phyloP scores from a whole-genome alignment of 2,888 invertebrate genomes.

The Epiblema foenella region DNA sequence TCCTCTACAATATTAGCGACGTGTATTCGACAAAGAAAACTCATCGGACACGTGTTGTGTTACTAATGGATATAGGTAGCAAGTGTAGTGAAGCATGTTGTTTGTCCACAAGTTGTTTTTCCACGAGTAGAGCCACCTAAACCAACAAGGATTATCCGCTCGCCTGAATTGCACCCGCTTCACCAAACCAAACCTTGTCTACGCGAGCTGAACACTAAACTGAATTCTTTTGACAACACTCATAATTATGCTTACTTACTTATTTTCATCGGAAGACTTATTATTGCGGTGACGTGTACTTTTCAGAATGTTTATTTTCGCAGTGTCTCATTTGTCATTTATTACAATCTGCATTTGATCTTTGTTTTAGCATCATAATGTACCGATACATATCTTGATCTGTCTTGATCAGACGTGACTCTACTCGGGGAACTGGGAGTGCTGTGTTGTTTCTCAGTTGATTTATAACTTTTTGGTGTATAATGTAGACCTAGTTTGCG shows the following conservation, averaged over 20 bases:
- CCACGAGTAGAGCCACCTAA: slow-evolving; percentile 23
- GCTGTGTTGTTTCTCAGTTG: background rate
- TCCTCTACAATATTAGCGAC: background rate
- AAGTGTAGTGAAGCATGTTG: slow-evolving; percentile 6
- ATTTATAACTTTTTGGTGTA: background rate
- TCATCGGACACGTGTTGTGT: background rate
- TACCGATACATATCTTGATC: too few species aligned
- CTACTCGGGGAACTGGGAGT: too few species aligned
- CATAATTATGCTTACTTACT: too few species aligned
- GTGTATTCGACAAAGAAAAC: background rate
- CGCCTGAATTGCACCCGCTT: background rate
- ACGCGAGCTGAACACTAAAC: too few species aligned
- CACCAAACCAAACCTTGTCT: background rate
- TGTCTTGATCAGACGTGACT: too few species aligned
- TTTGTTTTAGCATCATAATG: too few species aligned
- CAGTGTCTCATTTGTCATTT: background rate
- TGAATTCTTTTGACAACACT: too few species aligned
- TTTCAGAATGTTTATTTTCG: slow-evolving; percentile 3
- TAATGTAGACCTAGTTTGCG: too few species aligned
- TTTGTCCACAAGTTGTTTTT: slow-evolving; percentile 29
- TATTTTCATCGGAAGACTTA: background rate
- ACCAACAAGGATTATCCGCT: slow-evolving; percentile 21
- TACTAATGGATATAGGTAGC: background rate
- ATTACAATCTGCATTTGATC: background rate
- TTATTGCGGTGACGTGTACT: background rate